phyloP scores from a whole-genome alignment of 37 sponge, comb jelly and placozoan genomes.

The Bolinopsis microptera region DNA sequence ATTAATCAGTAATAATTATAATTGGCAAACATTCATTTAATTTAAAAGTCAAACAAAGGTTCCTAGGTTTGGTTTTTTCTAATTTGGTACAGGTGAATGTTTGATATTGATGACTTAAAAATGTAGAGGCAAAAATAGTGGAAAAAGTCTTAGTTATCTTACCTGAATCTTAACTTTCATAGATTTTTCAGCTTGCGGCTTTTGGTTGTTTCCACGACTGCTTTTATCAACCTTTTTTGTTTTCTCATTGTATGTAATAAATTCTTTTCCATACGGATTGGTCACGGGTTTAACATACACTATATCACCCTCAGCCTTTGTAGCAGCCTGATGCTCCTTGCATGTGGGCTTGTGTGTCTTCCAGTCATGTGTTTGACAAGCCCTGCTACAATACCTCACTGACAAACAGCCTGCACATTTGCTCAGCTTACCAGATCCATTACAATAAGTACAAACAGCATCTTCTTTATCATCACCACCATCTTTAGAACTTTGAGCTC shows the following conservation, averaged over 20 bases:
- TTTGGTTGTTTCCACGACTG: neutral
- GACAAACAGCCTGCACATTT: conserved; percentile 8
- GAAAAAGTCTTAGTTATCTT: no score
- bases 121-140: no score
- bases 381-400: conserved; percentile 22
- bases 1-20: no score
- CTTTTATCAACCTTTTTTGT: neutral
- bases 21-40: no score
- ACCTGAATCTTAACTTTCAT: conserved; percentile 65
- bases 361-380: conserved; percentile 52
- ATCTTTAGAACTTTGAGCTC: neutral
- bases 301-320: neutral
- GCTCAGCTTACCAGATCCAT: conserved; percentile 15
- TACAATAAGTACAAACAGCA: neutral
- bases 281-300: conserved; percentile 31
- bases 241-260: conserved; percentile 11
- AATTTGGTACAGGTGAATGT: no score
- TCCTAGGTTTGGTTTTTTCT: no score
- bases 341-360: neutral
- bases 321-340: neutral
- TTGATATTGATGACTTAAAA: no score
- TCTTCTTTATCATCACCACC: neutral
- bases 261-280: neutral
- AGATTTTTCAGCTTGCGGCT: neutral
- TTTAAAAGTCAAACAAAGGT: no score